Evolutionary conservation across 92 coral and sea anemone genomes (phyloP), one percentile per base, ranked within the genome.

Genomic region (Umimayanthus chanpuru): DNA sequence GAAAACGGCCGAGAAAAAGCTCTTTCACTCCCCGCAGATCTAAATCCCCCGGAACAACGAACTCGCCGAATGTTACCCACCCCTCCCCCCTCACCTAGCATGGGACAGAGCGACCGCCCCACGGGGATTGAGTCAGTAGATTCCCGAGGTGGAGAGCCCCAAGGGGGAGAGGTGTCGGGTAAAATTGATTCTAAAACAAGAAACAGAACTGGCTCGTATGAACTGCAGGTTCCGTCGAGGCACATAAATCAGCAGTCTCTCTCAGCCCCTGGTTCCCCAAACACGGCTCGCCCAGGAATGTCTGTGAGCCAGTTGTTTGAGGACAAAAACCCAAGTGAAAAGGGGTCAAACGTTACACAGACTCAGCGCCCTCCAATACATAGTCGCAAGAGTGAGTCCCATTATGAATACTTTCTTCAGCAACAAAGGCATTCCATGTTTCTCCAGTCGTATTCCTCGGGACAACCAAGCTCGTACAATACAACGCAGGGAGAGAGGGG

Each of bases 341-440:
- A 75, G 55, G 36, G 32, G 3, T 56, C 29, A 47, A 70, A 25
- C 41, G n/a, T 55, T 0, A n/a, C 71, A 1, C 38, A 79, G 14
- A 20, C 86, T 3, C 56, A 88, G 76, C 56, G 89, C 43, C 65
- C 85, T 21, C 7, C 38, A 5, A 68, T 70, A 16, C 77, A 68
- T 10, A 23, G 85, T 43, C 86, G 55, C 65, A 93, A 84, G 89
- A 89, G 93, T 32, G 92, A 93, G 77, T 85, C 98, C 0, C 96
- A 92, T 18, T 83, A 85, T 28, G 82, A 89, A 11, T 90, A 90
- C 64, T 91, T 93, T 78, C 89, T 92, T 40, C 94, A 92, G 21
- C 98, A 95, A 44, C 96, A 95, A 77, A 76, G 93, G 5, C 94
- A 90, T 47, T 94, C 98, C 16, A 77, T 94, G 96, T 82, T 92